These are phyloP conservation scores for Peromyscus polionotus DNA, from an alignment of 2,113 vertebrate species.

Conservation along the genomic window DNA sequence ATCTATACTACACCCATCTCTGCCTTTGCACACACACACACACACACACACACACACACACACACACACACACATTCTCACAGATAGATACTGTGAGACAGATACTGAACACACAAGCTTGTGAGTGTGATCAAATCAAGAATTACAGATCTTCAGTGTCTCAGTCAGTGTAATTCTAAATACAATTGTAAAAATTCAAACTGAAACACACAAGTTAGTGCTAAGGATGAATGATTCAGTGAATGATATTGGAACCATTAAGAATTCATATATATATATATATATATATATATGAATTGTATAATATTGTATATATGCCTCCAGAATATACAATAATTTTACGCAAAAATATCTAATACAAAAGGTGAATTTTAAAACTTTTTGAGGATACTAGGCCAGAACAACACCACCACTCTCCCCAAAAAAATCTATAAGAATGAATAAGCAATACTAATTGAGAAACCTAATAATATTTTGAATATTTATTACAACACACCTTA, in stretches of 20 bases:
- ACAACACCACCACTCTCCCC: neutral
- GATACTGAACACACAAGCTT: neutral
- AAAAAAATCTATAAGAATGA: neutral
- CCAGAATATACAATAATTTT: neutral
- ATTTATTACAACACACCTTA: neutral
- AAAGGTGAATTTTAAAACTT: conserved; percentile 6
- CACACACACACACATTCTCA: neutral
- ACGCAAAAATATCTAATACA: neutral
- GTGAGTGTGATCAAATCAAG: neutral
- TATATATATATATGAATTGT: neutral
- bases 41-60: no score
- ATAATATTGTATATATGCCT: neutral
- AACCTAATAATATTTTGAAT: neutral
- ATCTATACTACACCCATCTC: neutral
- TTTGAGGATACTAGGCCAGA: neutral
- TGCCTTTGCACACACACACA: neutral
- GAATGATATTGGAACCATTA: neutral
- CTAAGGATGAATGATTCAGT: neutral
- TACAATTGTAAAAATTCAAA: neutral
- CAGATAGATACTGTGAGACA: neutral
- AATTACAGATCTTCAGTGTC: neutral
- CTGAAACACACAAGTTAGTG: neutral
- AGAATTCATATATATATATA: neutral
- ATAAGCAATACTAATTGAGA: neutral
- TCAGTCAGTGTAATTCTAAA: neutral